phyloP scores from a whole-genome alignment of 2,113 vertebrate species.

The Columba janthina region DNA sequence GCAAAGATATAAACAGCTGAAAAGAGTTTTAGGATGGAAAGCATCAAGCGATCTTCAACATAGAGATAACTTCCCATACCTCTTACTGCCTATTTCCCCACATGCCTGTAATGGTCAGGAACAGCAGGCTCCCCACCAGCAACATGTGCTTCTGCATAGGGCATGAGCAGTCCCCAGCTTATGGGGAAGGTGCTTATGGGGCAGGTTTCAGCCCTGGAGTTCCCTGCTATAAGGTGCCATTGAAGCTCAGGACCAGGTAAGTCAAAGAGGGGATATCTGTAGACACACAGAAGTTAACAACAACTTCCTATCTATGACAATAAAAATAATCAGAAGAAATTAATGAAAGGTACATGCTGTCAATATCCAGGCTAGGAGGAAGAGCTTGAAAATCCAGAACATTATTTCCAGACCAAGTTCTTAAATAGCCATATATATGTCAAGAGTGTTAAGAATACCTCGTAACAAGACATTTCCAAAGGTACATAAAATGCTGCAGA shows the following conservation, averaged over 20 bases:
- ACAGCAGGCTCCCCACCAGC: rapidly evolving
- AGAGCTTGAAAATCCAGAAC: neutral
- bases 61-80: neutral
- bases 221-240: neutral
- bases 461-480: neutral
- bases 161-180: neutral
- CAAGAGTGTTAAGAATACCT: neutral
- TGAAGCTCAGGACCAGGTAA: neutral
- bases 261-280: neutral
- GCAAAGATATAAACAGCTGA: conserved; percentile 52
- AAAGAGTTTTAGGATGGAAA: conserved; percentile 11
- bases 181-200: neutral
- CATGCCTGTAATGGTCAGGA: rapidly evolving
- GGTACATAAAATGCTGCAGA: neutral
- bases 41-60: neutral
- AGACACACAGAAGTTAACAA: neutral
- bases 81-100: neutral
- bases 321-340: neutral
- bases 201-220: neutral
- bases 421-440: neutral
- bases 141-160: neutral
- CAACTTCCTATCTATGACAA: neutral
- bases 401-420: neutral
- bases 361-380: neutral
- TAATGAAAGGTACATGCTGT: neutral